Conservation (phyloP, 2,888 invertebrate genomes). For the Acleris holmiana region DNA sequence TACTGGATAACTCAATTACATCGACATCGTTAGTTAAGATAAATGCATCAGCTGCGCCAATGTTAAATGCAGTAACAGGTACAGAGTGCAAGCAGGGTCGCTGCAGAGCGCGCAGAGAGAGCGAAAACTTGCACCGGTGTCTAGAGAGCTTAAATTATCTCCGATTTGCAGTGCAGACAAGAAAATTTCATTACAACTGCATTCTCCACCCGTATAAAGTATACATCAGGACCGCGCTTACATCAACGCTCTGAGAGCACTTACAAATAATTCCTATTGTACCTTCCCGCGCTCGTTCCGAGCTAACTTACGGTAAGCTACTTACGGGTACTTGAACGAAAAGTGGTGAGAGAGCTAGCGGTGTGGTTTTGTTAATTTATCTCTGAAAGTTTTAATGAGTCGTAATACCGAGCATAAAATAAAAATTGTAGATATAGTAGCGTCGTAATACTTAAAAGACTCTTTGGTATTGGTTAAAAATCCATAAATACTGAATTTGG, state of each 20-base stretch:
- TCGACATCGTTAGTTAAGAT: too few species aligned
- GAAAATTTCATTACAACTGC: slow-evolving; percentile 60
- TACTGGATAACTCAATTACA: too few species aligned
- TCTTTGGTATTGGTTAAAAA: too few species aligned
- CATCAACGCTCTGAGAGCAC: slow-evolving; percentile 21
- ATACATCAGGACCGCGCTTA: slow-evolving; percentile 39
- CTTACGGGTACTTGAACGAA: slow-evolving; percentile 1
- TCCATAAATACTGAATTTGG: too few species aligned
- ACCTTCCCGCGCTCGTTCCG: not conserved
- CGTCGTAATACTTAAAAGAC: too few species aligned
- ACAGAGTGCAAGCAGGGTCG: slow-evolving; percentile 40
- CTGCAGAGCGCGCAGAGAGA: slow-evolving; percentile 44
- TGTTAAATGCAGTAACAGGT: not conserved
- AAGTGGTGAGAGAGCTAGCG: not conserved
- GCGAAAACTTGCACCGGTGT: slow-evolving; percentile 54
- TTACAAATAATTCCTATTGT: slow-evolving; percentile 14
- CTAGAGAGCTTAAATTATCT: slow-evolving; percentile 61
- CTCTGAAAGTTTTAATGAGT: not conserved
- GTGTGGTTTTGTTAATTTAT: slow-evolving; percentile 1
- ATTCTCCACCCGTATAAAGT: slow-evolving; percentile 47
- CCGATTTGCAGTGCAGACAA: slow-evolving; percentile 51
- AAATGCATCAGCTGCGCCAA: too few species aligned
- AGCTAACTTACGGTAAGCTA: slow-evolving; percentile 2
- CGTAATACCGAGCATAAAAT: not conserved
- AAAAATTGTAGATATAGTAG: too few species aligned